Percentiles rank a stretch among this genome's conserved stretches.
phyloP scores from a whole-genome alignment of 2,797 vertebrate species.

The Tangara arthus region DNA sequence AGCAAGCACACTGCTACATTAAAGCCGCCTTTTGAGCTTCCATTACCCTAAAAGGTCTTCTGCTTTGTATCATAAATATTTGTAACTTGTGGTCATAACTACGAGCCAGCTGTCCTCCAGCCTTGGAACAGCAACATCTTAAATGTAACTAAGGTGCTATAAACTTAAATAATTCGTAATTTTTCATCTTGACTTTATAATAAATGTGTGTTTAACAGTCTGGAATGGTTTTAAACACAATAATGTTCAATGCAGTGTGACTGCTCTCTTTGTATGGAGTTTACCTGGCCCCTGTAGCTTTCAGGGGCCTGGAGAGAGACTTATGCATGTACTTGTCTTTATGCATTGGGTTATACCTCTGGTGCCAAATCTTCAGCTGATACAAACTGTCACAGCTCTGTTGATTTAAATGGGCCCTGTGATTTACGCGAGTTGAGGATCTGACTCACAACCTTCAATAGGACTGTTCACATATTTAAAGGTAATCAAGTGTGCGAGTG shows the following conservation, averaged over 20 bases:
- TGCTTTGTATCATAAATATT: slow-evolving; percentile 64
- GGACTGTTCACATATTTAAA: background rate
- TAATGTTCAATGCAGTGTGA: background rate
- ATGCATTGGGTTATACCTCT: background rate
- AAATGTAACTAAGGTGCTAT: slow-evolving; percentile 56
- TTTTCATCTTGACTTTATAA: slow-evolving; percentile 30
- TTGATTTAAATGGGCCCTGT: background rate
- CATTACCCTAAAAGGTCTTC: slow-evolving; percentile 66
- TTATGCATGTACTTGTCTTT: background rate
- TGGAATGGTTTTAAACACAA: slow-evolving; percentile 14
- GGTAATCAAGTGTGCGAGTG: background rate
- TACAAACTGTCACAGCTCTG: background rate
- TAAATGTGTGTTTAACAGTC: slow-evolving; percentile 16
- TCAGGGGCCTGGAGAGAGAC: background rate
- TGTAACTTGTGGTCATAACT: slow-evolving; percentile 65
- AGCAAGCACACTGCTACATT: background rate
- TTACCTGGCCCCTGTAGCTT: background rate
- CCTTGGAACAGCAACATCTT: slow-evolving; percentile 12
- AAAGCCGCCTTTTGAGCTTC: background rate
- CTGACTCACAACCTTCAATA: background rate
- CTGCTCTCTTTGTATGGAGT: background rate
- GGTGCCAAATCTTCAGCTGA: slow-evolving; percentile 11
- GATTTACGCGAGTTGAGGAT: background rate
- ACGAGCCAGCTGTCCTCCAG: slow-evolving; percentile 24
- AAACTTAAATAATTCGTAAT: slow-evolving; percentile 49